Evolutionary conservation across 1,140 invertebrate genomes (phyloP), one percentile per base, ranked within the genome.

Genomic region (Pseudomyrmex pallidus): DNA sequence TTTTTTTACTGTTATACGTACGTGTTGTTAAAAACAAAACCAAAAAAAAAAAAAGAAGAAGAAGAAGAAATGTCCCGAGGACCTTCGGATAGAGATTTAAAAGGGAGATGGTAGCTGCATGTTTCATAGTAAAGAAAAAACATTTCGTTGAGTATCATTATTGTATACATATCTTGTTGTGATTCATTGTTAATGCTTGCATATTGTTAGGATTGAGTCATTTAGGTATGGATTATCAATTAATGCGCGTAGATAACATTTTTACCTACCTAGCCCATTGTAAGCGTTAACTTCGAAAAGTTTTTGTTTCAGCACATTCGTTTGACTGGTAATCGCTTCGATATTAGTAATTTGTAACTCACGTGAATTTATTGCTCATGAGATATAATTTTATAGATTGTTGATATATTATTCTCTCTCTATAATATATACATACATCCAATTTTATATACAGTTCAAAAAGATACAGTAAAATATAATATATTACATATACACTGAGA

Each of bases 111-210:
- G 92, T 93, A 92, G 91, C 91, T 93, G 91, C 91, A 92, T 90
- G 89, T 92, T 90, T 91, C 88, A 92, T 90, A 93, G 90, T 35
- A 35, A 35, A 35, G 35, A 35, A 35, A 35, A 91, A 93, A 93
- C 87, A 93, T 93, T 90, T 91, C 91, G 91, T 93, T 92, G 87
- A 93, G 91, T 94, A 94, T 90, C 91, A 94, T 93, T 93, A 90
- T 92, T 94, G 93, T 94, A 94, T 94, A 93, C 93, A 93, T 93
- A 94, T 94, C 91, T 94, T 94, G 93, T 94, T 94, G 92, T 94
- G 92, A 94, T 94, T 94, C 94, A 94, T 94, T 94, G 94, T 94
- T 94, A 94, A 94, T 94, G 94, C 94, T 94, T 94, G 94, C 93
- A 92, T 94, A 93, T 94, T 94, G 91, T 93, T 94, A 94, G 94